Evolutionary conservation across 2,888 invertebrate genomes (phyloP).

Genomic region (Drosophila tripunctata): DNA sequence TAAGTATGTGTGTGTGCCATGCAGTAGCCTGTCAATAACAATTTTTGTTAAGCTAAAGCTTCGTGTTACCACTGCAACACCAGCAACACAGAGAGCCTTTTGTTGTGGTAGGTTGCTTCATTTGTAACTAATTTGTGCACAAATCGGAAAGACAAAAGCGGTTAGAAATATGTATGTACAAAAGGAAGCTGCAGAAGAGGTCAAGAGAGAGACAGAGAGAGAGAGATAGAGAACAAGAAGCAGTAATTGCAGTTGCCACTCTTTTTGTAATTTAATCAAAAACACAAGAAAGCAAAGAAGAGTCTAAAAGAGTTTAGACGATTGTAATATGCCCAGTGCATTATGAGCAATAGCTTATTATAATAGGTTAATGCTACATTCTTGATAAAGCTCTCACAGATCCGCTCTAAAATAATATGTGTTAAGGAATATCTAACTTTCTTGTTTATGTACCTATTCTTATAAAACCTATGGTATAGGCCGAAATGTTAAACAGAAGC

Average conservation of each 20-base stretch:
- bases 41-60: slow-evolving; percentile 39
- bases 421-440: too few relatives aligned
- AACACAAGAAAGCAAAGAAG: slow-evolving; percentile 9
- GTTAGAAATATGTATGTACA: slow-evolving; percentile 4
- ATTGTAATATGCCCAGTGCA: background rate
- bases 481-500: too few relatives aligned
- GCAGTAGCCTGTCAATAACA: slow-evolving; percentile 61
- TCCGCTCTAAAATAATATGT: too few relatives aligned
- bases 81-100: slow-evolving; percentile 38
- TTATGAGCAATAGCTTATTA: too few relatives aligned
- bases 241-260: slow-evolving; percentile 6
- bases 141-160: slow-evolving; percentile 70
- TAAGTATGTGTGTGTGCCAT: slow-evolving; percentile 25
- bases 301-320: background rate
- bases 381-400: too few relatives aligned
- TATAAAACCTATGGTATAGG: too few relatives aligned
- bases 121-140: slow-evolving; percentile 79
- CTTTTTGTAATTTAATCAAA: slow-evolving; percentile 64
- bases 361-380: too few relatives aligned
- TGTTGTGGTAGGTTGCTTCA: slow-evolving; percentile 77
- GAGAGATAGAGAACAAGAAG: background rate
- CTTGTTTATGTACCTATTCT: background rate
- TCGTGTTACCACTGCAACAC: slow-evolving; percentile 66
- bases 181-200: too few relatives aligned
- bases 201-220: too few relatives aligned